Percentiles rank a stretch among this genome's conserved stretches.
phyloP scores from a whole-genome alignment of 2,797 vertebrate genomes.

The Rhabdophis nuchalis region DNA sequence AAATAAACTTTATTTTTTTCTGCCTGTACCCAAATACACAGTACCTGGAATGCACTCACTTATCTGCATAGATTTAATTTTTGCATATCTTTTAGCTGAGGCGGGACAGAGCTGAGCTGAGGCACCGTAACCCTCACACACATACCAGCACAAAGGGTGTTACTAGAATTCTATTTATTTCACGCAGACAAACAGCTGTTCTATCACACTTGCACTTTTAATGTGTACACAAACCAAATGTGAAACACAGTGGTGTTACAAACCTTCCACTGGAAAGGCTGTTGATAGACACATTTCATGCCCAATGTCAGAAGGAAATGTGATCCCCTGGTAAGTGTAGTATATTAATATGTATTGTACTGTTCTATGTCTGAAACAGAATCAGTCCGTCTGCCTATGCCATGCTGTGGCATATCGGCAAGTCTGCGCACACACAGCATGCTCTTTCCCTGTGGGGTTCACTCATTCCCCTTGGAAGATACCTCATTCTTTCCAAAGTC shows the following conservation, averaged over 20 bases:
- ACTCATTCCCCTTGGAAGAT: neutral
- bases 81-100: neutral
- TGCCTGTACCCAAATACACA: neutral
- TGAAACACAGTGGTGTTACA: neutral
- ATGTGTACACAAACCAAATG: neutral
- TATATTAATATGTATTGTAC: neutral
- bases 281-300: neutral
- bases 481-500: neutral
- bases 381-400: neutral
- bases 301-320: neutral
- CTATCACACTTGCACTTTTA: neutral
- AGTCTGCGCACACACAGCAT: neutral
- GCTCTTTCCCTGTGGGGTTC: neutral
- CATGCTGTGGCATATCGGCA: neutral
- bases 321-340: neutral
- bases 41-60: neutral
- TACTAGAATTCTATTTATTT: constrained; percentile 15
- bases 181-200: constrained; percentile 14
- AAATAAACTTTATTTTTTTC: neutral
- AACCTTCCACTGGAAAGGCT: neutral
- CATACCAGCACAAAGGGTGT: neutral
- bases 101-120: neutral
- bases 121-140: neutral
- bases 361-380: neutral
- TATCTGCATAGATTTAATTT: neutral